Percentiles rank a stretch among this genome's conserved stretches.
Evolutionary conservation across 37 sponge, comb jelly and placozoan genomes (phyloP).

Genomic region (Halichondria panicea): DNA sequence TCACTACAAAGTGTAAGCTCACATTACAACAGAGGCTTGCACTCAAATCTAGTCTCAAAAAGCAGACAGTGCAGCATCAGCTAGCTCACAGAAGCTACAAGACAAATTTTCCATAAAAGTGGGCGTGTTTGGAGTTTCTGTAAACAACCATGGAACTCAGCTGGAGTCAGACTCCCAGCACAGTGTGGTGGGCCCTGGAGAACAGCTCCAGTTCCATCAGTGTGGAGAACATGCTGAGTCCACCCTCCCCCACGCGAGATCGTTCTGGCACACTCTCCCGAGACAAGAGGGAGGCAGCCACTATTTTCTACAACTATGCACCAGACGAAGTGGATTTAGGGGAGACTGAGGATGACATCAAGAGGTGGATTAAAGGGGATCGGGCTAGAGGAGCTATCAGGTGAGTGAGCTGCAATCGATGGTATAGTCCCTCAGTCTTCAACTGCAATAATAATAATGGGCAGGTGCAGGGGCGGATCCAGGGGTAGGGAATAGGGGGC

Average conservation of each 20-base stretch:
- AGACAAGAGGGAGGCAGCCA: not conserved
- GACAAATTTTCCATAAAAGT: too few species aligned
- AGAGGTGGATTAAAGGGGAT: constrained; percentile 54
- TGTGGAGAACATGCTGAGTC: not conserved
- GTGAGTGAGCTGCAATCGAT: too few species aligned
- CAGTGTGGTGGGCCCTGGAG: constrained; percentile 58
- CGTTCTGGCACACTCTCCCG: not conserved
- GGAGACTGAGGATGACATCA: constrained; percentile 42
- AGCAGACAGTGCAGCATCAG: too few species aligned
- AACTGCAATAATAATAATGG: not conserved
- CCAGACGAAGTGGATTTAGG: constrained; percentile 40
- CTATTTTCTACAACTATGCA: constrained; percentile 67
- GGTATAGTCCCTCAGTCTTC: not conserved
- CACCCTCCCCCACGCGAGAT: not conserved
- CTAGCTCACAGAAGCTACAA: too few species aligned
- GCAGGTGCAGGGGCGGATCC: too few species aligned
- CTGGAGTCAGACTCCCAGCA: constrained; percentile 57
- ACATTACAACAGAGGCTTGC: too few species aligned
- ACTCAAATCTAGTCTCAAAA: too few species aligned
- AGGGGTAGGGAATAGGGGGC: too few species aligned
- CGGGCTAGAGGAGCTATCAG: constrained; percentile 35
- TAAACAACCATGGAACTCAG: constrained; percentile 42
- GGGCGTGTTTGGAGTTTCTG: too few species aligned
- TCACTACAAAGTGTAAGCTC: too few species aligned
- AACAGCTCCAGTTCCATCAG: not conserved